Evolutionary conservation across 1,140 invertebrate species (phyloP).

Genomic region (Drosophila trapezifrons): DNA sequence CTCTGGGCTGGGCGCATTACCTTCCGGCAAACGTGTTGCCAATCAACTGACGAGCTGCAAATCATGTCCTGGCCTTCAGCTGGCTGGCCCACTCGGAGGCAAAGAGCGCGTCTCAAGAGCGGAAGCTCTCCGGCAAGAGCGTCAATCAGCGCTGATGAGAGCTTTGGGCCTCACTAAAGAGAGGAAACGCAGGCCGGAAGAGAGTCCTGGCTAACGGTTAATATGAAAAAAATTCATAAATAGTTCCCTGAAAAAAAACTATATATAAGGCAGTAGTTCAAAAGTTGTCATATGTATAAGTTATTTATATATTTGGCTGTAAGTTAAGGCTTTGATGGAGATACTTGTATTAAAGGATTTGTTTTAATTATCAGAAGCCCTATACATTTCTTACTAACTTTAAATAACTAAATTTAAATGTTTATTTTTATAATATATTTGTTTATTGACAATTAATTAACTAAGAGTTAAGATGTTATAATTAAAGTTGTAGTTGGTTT

Average conservation of each 20-base stretch:
- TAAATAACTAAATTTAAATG: too few species aligned
- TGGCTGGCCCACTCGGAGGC: conserved; percentile 19
- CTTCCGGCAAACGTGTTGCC: conserved; percentile 84
- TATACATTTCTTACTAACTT: too few species aligned
- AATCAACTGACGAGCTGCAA: conserved; percentile 78
- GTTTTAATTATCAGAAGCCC: too few species aligned
- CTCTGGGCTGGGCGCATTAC: conserved; percentile 54
- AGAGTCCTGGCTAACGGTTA: conserved; percentile 38
- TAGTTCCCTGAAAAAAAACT: background rate
- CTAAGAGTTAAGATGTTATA: too few species aligned
- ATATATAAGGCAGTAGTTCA: background rate
- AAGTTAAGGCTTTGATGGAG: background rate
- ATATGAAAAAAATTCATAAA: background rate
- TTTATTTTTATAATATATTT: too few species aligned
- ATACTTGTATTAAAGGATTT: too few species aligned
- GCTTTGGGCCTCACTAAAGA: conserved; percentile 32
- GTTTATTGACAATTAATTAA: too few species aligned
- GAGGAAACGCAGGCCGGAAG: conserved; percentile 5
- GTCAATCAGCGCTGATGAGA: conserved; percentile 52
- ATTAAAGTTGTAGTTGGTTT: too few species aligned
- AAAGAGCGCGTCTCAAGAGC: conserved; percentile 43
- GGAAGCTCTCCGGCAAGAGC: conserved; percentile 52
- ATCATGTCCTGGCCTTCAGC: conserved; percentile 64
- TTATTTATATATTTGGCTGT: background rate
- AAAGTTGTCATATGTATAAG: background rate